These are phyloP conservation scores for Physeter macrocephalus DNA, from an alignment of 2,113 vertebrate genomes.

Conservation along the genomic window DNA sequence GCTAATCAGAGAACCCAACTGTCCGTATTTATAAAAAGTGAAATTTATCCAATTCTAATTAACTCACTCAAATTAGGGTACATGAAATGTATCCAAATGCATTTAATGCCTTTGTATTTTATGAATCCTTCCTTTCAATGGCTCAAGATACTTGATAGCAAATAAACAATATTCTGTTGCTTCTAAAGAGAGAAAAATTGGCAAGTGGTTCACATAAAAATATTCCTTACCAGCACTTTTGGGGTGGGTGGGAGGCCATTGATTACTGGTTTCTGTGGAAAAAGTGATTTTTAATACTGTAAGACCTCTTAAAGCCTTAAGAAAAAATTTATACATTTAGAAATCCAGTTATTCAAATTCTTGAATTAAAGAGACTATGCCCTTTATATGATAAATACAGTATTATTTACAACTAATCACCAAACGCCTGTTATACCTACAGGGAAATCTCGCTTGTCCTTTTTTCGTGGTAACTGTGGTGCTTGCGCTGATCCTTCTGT, in stretches of 20 bases:
- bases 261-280: slow-evolving; percentile 91
- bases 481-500: slow-evolving; percentile 81
- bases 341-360: slow-evolving; percentile 8
- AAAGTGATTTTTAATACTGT: slow-evolving; percentile 47
- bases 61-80: background rate
- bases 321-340: background rate
- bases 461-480: slow-evolving; percentile 87
- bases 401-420: background rate
- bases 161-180: background rate
- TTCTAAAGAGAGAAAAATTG: background rate
- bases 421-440: slow-evolving; percentile 78
- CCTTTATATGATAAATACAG: background rate
- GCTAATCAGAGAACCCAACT: background rate
- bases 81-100: background rate
- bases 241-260: slow-evolving; percentile 98
- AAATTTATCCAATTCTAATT: slow-evolving; percentile 25
- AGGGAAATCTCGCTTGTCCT: slow-evolving; percentile 94
- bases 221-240: slow-evolving; percentile 95
- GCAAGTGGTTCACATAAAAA: slow-evolving; percentile 1
- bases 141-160: background rate
- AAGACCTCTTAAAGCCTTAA: background rate
- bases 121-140: background rate
- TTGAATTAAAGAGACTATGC: background rate
- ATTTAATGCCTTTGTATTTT: background rate
- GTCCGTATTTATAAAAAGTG: background rate